These are phyloP conservation scores for Turritopsis rubra DNA, from an alignment of 30 jellyfish, hydroid and myxozoan genomes.

Conservation along the genomic window DNA sequence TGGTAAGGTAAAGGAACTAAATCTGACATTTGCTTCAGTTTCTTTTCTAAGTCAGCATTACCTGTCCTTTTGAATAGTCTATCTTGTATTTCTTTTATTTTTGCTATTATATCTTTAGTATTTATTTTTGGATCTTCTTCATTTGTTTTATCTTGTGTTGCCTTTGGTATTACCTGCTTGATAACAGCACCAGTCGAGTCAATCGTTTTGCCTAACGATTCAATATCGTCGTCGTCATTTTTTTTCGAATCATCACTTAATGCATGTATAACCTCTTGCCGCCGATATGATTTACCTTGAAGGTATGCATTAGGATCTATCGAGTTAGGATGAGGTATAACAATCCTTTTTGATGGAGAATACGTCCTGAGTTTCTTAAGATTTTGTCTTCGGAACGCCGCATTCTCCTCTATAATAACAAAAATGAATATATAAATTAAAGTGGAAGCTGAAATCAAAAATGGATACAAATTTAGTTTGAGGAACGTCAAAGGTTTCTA, in stretches of 20 bases:
- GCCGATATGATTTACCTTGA: constrained; percentile 13
- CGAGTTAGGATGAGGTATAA: background rate
- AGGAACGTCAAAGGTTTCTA: no score
- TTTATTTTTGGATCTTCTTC: constrained; percentile 48
- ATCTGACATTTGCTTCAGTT: constrained; percentile 46
- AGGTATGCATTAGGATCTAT: constrained; percentile 5
- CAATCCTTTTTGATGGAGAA: background rate
- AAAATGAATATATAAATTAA: background rate
- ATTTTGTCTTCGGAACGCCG: background rate
- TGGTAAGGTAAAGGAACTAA: background rate
- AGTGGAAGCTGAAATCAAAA: no score
- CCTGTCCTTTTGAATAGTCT: constrained; percentile 73
- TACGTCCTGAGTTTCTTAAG: background rate
- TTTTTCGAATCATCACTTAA: constrained; percentile 48
- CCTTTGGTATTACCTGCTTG: constrained; percentile 18
- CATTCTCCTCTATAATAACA: background rate
- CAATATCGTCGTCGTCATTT: constrained; percentile 75
- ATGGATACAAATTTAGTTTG: no score
- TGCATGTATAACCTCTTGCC: constrained; percentile 93
- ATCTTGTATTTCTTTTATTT: constrained; percentile 89
- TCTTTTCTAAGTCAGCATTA: constrained; percentile 49
- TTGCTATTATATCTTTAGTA: constrained; percentile 78
- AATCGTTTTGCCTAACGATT: constrained; percentile 70
- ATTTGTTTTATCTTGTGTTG: constrained; percentile 18
- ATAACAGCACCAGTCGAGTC: constrained; percentile 68